Percentiles rank a stretch among this genome's conserved stretches.
Conservation (phyloP, 2,888 invertebrate genomes). For the Drosophila maculinotata region DNA sequence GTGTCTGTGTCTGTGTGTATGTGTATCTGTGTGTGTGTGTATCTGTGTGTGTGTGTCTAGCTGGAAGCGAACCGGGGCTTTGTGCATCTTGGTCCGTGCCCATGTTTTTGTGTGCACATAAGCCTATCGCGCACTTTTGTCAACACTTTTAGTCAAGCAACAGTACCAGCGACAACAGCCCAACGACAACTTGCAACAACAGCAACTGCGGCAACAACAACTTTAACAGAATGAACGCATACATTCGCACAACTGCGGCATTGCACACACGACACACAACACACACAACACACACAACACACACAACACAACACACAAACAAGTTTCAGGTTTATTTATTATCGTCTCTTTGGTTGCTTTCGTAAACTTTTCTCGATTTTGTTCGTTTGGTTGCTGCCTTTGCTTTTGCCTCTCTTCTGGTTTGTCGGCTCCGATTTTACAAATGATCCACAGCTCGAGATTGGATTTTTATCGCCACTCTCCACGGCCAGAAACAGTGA, state of each 20-base stretch:
- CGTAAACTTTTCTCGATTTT: conserved; percentile 56
- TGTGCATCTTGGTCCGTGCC: conserved; percentile 48
- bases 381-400: conserved; percentile 28
- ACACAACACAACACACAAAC: conserved; percentile 70
- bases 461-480: conserved; percentile 73
- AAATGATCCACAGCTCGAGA: conserved; percentile 74
- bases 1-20: conserved; percentile 31
- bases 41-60: conserved; percentile 7
- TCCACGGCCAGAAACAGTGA: conserved; percentile 60
- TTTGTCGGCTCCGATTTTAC: conserved; percentile 45
- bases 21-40: conserved; percentile 21
- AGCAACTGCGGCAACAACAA: conserved; percentile 26
- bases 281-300: too few species aligned
- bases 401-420: conserved; percentile 19
- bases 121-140: conserved; percentile 81
- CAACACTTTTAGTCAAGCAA: conserved; percentile 79
- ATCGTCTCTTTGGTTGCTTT: conserved; percentile 55
- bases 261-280: too few species aligned
- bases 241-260: conserved; percentile 58
- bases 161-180: conserved; percentile 30
- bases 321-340: conserved; percentile 72
- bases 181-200: conserved; percentile 24
- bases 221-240: conserved; percentile 27
- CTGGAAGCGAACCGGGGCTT: conserved; percentile 32
- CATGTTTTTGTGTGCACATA: conserved; percentile 57